Base-by-base conservation (phyloP, 2,797 vertebrate genomes). In the Pseudomugil gertrudae region DNA sequence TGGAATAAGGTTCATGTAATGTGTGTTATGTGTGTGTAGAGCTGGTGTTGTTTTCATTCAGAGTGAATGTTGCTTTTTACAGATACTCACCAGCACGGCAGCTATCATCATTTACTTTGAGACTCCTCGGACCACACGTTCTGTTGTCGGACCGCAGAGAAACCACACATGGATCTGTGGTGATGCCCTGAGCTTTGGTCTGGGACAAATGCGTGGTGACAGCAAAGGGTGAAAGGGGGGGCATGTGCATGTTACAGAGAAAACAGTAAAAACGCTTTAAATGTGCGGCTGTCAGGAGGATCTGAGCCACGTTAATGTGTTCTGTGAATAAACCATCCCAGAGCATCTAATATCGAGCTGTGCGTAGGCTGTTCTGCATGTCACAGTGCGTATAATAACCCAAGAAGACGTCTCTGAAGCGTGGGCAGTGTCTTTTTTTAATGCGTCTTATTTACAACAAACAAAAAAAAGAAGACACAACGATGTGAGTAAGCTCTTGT, bases 401-500 rank as follows among this genome's bases (percentile, higher is more conserved):
- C 51, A 43, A 26, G n/a, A n/a, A 0, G 0, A 15, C 61, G 50
- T 69, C 58, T 73, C 17, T 47, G 64, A 55, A 35, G 63, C 10
- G 0, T 3, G 14, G 56, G 52, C 48, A 40, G 33, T 5, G 54
- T 47, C 27, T 11, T 52, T 51, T 68, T 21, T 53, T n/a, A 30
- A 63, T 56, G 38, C 47, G 23, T 48, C 38, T 66, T 45, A 26
- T 65, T 83, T 55, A 58, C 1, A 63, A 51, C 62, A 36, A 84
- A 88, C 24, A 68, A 45, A 78, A 78, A 47, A 82, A 57, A n/a
- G 65, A 66, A 23, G n/a, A 80, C 66, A 81, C 69, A 56, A 56
- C 57, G 15, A 67, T 67, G 83, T 67, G 86, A 88, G 84, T 88
- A 88, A 73, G 29, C 57, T 84, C 77, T 87, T 72, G 27, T 92